phyloP scores from a whole-genome alignment of 2,113 vertebrate genomes.

The Periophthalmus modestus region DNA sequence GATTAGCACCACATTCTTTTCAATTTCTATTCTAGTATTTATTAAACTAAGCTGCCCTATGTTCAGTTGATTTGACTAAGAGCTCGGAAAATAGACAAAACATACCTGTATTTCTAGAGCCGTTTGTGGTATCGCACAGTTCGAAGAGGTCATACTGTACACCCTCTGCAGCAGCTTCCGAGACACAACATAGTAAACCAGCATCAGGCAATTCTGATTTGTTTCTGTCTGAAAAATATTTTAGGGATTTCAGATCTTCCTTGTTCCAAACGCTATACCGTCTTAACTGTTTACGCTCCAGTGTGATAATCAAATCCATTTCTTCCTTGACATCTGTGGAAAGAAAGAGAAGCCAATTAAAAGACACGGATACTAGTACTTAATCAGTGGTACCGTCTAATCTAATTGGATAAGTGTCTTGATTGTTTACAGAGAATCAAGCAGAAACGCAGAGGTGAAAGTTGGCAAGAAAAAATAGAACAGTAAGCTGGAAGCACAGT shows the following conservation, averaged over 20 bases:
- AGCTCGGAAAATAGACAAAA: not conserved
- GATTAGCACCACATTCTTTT: not conserved
- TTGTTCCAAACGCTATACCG: conserved; percentile 69
- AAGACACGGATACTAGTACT: not conserved
- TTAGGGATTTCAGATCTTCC: conserved; percentile 37
- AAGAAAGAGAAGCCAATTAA: not conserved
- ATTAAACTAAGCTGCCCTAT: not conserved
- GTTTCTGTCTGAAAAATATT: not conserved
- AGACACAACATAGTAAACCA: conserved; percentile 82
- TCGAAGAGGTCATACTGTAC: conserved; percentile 61
- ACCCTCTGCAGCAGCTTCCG: conserved; percentile 73
- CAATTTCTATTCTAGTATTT: not conserved
- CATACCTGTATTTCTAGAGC: conserved; percentile 40
- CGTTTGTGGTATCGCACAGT: conserved; percentile 16
- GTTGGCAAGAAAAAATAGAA: conserved; percentile 41
- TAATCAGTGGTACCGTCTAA: conserved; percentile 6
- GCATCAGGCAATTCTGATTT: conserved; percentile 21
- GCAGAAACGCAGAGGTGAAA: conserved; percentile 34
- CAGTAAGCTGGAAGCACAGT: conserved; percentile 35
- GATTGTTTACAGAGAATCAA: not conserved
- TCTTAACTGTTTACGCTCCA: conserved; percentile 51
- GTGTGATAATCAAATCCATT: conserved; percentile 24
- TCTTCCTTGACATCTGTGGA: conserved; percentile 32
- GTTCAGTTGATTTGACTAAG: not conserved
- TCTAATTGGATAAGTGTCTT: not conserved